These are phyloP conservation scores for human (Homo sapiens) DNA, from an alignment of 2,113 vertebrate genomes.

Conservation along the genomic window GRCh38 chr11:45053501-45054000, in stretches of 20 bases:
- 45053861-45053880: background rate
- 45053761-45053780: background rate
- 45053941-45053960: no score
- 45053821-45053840: accelerated
- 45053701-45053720: background rate
- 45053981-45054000: background rate
- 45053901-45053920: no score
- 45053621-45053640: background rate
- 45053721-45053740: no score
- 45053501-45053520: background rate
- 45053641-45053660: accelerated
- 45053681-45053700: background rate
- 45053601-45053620: background rate
- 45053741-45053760: background rate
- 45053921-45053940: accelerated
- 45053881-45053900: background rate
- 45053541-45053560: accelerated
- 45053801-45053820: background rate
- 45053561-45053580: background rate
- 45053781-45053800: background rate
- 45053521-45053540: no score
- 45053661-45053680: background rate
- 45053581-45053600: background rate
- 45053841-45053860: no score
- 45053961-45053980: background rate